Evolutionary conservation across 1,140 invertebrate genomes (phyloP).

Genomic region (Elysia chlorotica): DNA sequence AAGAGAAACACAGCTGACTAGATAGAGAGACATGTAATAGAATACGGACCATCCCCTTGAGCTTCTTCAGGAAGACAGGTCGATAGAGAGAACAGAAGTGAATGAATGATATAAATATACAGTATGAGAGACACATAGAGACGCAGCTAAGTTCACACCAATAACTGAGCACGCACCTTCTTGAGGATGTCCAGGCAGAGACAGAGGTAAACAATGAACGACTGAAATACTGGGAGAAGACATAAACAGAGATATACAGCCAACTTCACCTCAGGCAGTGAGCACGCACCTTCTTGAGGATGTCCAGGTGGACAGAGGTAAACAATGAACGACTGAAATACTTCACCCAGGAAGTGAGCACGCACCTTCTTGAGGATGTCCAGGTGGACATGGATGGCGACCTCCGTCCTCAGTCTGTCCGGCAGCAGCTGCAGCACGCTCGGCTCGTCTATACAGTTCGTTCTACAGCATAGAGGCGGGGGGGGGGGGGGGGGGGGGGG

Average conservation of each 20-base stretch:
- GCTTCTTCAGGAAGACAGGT: no score
- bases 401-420: slow-evolving; percentile 48
- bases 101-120: no score
- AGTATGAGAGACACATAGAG: no score
- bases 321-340: slow-evolving; percentile 1
- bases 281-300: not conserved
- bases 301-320: not conserved
- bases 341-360: no score
- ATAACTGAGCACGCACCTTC: not conserved
- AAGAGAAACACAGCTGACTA: no score
- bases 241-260: no score
- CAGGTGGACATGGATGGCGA: slow-evolving; percentile 54
- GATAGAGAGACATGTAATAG: no score
- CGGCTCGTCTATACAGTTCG: slow-evolving; percentile 71
- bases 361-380: slow-evolving; percentile 66
- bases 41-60: no score
- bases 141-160: slow-evolving; percentile 76
- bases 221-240: no score
- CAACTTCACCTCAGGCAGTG: slow-evolving; percentile 69
- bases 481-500: no score
- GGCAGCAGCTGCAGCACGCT: slow-evolving; percentile 70
- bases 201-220: not conserved
- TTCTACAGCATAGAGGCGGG: no score
- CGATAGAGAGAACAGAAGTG: no score
- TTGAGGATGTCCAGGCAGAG: not conserved